Evolutionary conservation across 2,797 vertebrate genomes (phyloP), one percentile per base, ranked within the genome.

Genomic region (Propithecus deckenii): DNA sequence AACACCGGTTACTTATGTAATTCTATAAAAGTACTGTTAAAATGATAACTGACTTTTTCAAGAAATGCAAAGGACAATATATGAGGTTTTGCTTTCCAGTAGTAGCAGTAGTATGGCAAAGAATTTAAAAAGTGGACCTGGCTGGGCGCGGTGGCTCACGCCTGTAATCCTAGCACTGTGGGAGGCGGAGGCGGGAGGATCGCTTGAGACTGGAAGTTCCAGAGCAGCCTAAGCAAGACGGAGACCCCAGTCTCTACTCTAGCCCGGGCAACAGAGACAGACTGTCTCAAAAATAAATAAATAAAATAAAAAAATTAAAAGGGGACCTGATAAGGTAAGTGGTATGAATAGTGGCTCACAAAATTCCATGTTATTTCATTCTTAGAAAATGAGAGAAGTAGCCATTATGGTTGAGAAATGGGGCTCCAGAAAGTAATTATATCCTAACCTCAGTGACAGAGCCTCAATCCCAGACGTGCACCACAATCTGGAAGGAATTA

Each of bases 381-480:
- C 78, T 92, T 59, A 76, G 57, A 74, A 90, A 55, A 30, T 38
- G 65, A 95, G 74, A 91, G 32, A 20, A 89, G 18, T 46, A 20
- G 25, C 12, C 81, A 90, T 55, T 23, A 7, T 25, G 78, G 41
- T 20, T 80, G 80, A 84, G 59, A 57, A 72, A 35, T 38, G 43
- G 67, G 69, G n/a, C 79, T 81, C 63, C 78, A 65, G 52, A 76
- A 50, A 65, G 57, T 52, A 78, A 32, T 32, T 32, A 28, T 7
- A 30, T 57, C 22, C 35, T 50, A 50, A 38, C 23, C 11, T 76
- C 50, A 76, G 32, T 59, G 57, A 59, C 57, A 59, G 50, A 78
- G 20, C 22, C 35, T 89, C 30, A 43, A 15, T 75, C 6, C n/a
- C 48, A 75, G 48, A 23, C 28, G 38, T 67, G 78, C 7, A 46